Evolutionary conservation across 2,888 invertebrate species (phyloP).

Genomic region (Agapostemon virescens): DNA sequence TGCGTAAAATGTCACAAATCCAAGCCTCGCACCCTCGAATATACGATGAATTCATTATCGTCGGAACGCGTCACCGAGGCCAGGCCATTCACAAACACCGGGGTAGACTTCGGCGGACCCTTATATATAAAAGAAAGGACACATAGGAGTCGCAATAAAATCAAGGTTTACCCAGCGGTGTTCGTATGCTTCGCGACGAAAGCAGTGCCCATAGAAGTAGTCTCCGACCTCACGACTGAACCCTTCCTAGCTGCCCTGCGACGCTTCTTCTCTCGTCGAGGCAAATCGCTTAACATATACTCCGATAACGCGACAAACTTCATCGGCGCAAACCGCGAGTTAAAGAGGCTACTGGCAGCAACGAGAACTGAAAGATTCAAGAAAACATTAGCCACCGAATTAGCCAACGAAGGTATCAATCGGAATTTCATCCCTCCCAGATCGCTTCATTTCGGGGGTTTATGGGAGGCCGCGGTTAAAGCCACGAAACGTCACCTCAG

Average conservation of each 20-base stretch:
- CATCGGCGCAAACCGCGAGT: conserved; percentile 64
- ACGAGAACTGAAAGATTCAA: too few species aligned
- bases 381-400: too few species aligned
- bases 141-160: neutral
- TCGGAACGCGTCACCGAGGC: neutral
- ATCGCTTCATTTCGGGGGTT: neutral
- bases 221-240: conserved; percentile 18
- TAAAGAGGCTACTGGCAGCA: neutral
- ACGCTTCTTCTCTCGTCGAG: conserved; percentile 70
- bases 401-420: neutral
- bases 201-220: conserved; percentile 10
- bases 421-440: neutral
- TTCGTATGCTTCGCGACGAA: conserved; percentile 9
- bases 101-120: neutral
- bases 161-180: neutral
- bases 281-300: conserved; percentile 40
- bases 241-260: conserved; percentile 44
- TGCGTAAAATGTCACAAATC: neutral
- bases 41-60: neutral
- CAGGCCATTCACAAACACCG: neutral
- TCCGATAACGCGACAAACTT: conserved; percentile 74
- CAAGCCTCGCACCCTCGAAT: neutral
- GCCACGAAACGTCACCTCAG: neutral
- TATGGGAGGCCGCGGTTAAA: conserved; percentile 6
- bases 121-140: neutral